These are phyloP conservation scores for Holothuria glaberrima DNA, from an alignment of 35 echinoderm and acorn worm species.

Conservation along the genomic window DNA sequence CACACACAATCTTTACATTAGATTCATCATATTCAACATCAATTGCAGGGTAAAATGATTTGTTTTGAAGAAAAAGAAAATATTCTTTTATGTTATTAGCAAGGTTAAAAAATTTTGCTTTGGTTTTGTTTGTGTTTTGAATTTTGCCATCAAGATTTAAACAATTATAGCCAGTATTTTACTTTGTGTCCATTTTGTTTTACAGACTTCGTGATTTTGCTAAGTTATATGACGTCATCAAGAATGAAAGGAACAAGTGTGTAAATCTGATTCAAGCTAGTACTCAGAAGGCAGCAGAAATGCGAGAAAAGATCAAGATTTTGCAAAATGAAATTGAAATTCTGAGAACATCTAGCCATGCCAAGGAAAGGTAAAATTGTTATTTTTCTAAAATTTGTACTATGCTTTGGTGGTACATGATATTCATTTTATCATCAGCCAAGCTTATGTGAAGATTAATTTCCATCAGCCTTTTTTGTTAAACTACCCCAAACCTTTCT, in stretches of 20 bases:
- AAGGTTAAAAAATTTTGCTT: not conserved
- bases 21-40: too few species aligned
- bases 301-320: slow-evolving; percentile 99
- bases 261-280: slow-evolving; percentile 98
- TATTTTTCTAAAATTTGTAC: not conserved
- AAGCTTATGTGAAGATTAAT: too few species aligned
- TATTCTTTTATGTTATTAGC: too few species aligned
- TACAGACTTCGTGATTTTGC: slow-evolving; percentile 90
- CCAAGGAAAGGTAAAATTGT: slow-evolving; percentile 85
- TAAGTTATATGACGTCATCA: slow-evolving; percentile 99
- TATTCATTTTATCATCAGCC: too few species aligned
- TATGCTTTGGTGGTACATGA: not conserved
- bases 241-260: slow-evolving; percentile 96
- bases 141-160: too few species aligned
- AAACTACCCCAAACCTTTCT: too few species aligned
- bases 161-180: too few species aligned
- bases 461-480: too few species aligned
- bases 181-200: not conserved
- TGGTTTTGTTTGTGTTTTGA: too few species aligned
- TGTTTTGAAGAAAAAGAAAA: too few species aligned
- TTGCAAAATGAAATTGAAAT: slow-evolving; percentile 98
- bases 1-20: too few species aligned
- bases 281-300: slow-evolving; percentile 99
- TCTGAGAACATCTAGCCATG: slow-evolving; percentile 92
- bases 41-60: too few species aligned